A percentile compares a stretch with the other conserved stretches of the same genome.
phyloP scores from a whole-genome alignment of 2,888 invertebrate genomes.

The Mesorhabditis belari region DNA sequence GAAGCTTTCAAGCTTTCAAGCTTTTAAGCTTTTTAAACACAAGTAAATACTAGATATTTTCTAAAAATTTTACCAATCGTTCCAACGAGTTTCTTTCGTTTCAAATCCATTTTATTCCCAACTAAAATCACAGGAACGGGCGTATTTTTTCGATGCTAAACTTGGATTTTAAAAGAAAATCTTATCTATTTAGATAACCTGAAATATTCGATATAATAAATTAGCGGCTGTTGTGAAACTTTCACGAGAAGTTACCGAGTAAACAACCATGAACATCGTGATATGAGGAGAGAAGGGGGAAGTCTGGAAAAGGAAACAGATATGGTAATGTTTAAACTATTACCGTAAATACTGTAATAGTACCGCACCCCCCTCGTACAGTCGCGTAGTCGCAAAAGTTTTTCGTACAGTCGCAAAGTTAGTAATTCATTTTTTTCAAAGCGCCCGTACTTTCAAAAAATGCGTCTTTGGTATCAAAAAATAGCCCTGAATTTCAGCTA shows the following conservation, averaged over 20 bases:
- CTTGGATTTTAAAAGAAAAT: not conserved
- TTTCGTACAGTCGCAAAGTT: too few species aligned
- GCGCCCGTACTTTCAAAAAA: too few species aligned
- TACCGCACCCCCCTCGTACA: too few species aligned
- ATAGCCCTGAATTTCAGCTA: too few species aligned
- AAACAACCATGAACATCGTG: constrained; percentile 38
- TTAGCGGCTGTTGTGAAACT: constrained; percentile 39
- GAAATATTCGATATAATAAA: constrained; percentile 21
- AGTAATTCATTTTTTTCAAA: too few species aligned
- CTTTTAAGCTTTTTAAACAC: too few species aligned
- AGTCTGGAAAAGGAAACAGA: constrained; percentile 9
- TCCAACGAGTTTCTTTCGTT: constrained; percentile 41
- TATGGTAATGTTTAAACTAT: not conserved
- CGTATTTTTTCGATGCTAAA: not conserved
- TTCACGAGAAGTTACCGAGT: constrained; percentile 43
- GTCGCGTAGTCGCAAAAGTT: too few species aligned
- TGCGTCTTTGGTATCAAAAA: too few species aligned
- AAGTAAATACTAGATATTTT: too few species aligned
- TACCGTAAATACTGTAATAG: not conserved
- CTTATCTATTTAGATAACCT: too few species aligned
- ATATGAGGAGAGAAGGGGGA: constrained; percentile 20
- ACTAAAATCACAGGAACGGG: constrained; percentile 21
- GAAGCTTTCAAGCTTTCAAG: too few species aligned
- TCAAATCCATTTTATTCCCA: constrained; percentile 49
- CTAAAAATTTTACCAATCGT: constrained; percentile 30